Conservation (phyloP, 2,113 vertebrate genomes). For the Mirza zaza region DNA sequence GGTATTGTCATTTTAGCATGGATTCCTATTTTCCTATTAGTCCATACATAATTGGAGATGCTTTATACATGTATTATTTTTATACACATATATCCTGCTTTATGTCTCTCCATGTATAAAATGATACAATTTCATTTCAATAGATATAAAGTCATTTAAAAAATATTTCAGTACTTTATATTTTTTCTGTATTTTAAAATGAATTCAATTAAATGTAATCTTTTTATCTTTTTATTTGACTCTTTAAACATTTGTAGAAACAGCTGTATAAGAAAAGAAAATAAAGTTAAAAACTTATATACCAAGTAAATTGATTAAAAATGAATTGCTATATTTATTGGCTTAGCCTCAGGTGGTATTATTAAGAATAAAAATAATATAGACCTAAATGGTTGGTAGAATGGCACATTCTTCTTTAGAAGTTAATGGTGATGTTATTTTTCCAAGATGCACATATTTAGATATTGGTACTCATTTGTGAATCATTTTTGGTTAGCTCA, state of each 20-base stretch:
- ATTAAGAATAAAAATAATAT: not conserved
- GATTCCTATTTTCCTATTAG: not conserved
- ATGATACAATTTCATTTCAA: not conserved
- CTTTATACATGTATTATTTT: not conserved
- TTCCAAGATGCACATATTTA: not conserved
- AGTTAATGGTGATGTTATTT: not conserved
- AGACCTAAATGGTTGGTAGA: not conserved
- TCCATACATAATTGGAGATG: not conserved
- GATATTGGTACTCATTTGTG: not conserved
- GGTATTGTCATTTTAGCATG: not conserved
- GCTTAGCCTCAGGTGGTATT: not conserved
- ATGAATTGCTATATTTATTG: not conserved
- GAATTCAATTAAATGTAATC: not conserved
- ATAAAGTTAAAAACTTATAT: not conserved
- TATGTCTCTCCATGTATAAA: not conserved
- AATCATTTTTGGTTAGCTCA: not conserved
- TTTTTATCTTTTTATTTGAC: not conserved
- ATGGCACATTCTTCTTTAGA: not conserved
- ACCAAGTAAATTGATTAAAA: not conserved
- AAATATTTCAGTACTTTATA: not conserved
- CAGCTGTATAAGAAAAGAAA: not conserved
- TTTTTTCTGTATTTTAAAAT: not conserved
- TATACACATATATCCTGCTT: not conserved
- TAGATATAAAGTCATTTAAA: not conserved
- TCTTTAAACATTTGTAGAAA: not conserved